phyloP scores from a whole-genome alignment of 2,113 vertebrate genomes.

The Castor canadensis region DNA sequence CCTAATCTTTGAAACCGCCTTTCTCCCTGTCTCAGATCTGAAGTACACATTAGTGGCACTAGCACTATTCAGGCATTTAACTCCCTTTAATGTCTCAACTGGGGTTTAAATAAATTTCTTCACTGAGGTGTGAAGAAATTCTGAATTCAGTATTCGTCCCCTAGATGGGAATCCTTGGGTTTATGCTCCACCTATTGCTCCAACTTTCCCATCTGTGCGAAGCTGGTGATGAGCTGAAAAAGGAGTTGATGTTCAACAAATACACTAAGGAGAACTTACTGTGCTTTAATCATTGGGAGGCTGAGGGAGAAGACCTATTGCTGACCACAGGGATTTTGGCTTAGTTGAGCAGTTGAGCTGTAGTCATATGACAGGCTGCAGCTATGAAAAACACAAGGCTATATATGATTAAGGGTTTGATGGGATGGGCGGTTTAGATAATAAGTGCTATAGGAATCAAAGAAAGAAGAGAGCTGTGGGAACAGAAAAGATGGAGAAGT shows the following conservation, averaged over 20 bases:
- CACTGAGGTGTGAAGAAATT: background rate
- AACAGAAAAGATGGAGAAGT: background rate
- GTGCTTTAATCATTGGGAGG: background rate
- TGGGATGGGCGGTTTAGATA: background rate
- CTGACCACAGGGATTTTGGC: background rate
- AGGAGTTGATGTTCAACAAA: background rate
- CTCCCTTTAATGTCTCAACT: background rate
- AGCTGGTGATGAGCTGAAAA: background rate
- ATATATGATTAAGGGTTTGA: background rate
- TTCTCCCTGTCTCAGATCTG: background rate
- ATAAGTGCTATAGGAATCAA: background rate
- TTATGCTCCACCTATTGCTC: background rate
- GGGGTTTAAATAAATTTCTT: background rate
- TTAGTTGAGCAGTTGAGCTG: background rate
- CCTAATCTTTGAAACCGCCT: slow-evolving; percentile 20
- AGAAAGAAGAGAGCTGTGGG: background rate
- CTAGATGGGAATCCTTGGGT: background rate
- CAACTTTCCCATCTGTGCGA: background rate
- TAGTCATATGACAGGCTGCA: background rate
- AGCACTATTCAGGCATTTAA: background rate
- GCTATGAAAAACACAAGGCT: background rate
- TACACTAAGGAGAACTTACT: background rate
- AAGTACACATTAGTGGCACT: background rate
- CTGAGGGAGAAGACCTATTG: background rate
- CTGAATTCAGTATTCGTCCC: background rate